Base-by-base conservation (phyloP, 1,140 invertebrate genomes). In the Harpegnathos saltator region DNA sequence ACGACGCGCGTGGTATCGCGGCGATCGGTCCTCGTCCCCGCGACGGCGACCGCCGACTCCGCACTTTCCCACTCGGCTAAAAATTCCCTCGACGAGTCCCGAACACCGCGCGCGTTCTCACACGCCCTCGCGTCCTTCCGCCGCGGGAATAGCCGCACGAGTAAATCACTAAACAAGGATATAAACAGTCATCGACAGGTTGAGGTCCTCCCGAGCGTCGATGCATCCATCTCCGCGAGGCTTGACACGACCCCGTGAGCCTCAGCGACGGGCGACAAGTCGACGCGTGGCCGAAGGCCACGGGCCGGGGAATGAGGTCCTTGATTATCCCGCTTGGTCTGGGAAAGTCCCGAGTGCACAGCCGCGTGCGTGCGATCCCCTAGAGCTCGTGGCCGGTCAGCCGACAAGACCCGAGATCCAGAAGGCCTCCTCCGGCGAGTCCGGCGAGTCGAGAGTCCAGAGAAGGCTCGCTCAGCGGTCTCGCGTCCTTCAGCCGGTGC, bases 1-100 rank as follows among this genome's bases (percentile, higher is more conserved):
- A 33, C 33, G 33, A 33, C 2, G 33, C 33, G 38, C 62, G 54
- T 19, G n/a, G 38, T 77, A 38, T 56, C 44, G 74, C 15, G 56
- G 61, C 17, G 38, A 33, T 33, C 14, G 19, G n/a, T 65, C 19
- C 26, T 75, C 50, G 54, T 29, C 38, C 22, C 48, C 38, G 2
- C 29, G 5, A 33, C 5, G 1, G 73, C 15, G 44, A 63, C 63
- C n/a, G 65, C 15, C 44, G 22, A 62, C 11, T 50, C n/a, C 12
- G 56, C 29, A 75, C 73, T 52, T 77, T 77, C 48, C 26, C 73
- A 66, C 61, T 66, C 29, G 14, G 59, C 33, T 33, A 44, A n/a
- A 59, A 44, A 33, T 80, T 29, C 65, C 17, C n/a, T n/a, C n/a
- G n/a, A n/a, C 22, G 58, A 72, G 9, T 56, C 38, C 38, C n/a